phyloP scores from a whole-genome alignment of 1,140 invertebrate genomes.

The Berghia stephanieae region DNA sequence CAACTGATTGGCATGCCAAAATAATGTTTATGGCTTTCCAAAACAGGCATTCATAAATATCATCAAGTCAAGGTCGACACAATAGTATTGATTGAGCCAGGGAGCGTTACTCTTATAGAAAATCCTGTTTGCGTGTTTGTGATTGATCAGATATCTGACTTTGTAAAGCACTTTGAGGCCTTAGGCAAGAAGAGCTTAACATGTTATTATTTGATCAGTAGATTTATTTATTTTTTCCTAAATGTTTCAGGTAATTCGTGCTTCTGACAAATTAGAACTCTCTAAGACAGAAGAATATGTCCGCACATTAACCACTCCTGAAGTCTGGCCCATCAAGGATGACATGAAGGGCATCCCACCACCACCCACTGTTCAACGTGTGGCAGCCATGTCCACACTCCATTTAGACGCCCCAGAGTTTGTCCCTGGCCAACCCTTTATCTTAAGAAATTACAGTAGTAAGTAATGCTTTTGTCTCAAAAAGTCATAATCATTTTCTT shows the following conservation, averaged over 20 bases:
- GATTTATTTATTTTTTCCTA: too few species aligned
- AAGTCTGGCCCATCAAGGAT: conserved; percentile 84
- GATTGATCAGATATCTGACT: too few species aligned
- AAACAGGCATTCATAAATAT: too few species aligned
- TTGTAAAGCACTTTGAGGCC: too few species aligned
- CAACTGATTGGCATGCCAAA: too few species aligned
- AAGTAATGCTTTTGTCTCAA: background rate
- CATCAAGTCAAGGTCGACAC: too few species aligned
- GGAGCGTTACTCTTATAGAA: too few species aligned
- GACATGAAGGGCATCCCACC: conserved; percentile 32
- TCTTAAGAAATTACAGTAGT: conserved; percentile 32
- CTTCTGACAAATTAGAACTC: conserved; percentile 85
- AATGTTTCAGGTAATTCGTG: conserved; percentile 78
- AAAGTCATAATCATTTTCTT: background rate
- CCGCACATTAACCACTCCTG: conserved; percentile 81
- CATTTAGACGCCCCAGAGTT: conserved; percentile 90
- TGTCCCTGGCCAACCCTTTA: conserved; percentile 71
- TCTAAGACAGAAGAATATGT: conserved; percentile 75
- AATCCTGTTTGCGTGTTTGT: too few species aligned
- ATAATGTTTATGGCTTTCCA: too few species aligned
- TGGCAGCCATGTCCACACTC: conserved; percentile 64
- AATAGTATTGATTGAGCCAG: too few species aligned
- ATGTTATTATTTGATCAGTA: too few species aligned
- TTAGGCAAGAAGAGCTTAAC: too few species aligned
- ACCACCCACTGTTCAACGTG: conserved; percentile 33